Conservation (phyloP, 92 coral and sea anemone species). For the Epizoanthus rinbou region DNA sequence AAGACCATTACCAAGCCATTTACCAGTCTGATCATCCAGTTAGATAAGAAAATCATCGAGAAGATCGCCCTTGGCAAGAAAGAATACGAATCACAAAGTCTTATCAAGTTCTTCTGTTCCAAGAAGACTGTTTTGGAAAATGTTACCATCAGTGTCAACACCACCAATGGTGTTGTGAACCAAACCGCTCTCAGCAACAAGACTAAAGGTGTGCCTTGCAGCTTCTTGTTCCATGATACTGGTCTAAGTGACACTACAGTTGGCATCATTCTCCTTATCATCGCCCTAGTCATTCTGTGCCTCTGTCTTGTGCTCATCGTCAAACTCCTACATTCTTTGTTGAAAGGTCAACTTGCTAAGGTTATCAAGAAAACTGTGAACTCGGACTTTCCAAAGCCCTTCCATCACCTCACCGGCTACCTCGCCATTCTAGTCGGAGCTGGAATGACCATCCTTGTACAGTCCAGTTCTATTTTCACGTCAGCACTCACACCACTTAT, state of each 20-base stretch:
- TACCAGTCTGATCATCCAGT: slow-evolving; percentile 57
- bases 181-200: too few species aligned
- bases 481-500: background rate
- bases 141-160: slow-evolving; percentile 31
- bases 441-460: slow-evolving; percentile 86
- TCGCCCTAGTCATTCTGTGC: slow-evolving; percentile 70
- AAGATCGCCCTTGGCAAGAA: slow-evolving; percentile 63
- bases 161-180: slow-evolving; percentile 1
- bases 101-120: too few species aligned
- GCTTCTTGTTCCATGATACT: slow-evolving; percentile 69
- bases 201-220: slow-evolving; percentile 30
- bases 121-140: slow-evolving; percentile 4
- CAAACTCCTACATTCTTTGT: slow-evolving; percentile 80
- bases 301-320: slow-evolving; percentile 76
- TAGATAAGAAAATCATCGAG: slow-evolving; percentile 71
- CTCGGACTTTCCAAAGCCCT: slow-evolving; percentile 91
- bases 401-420: slow-evolving; percentile 86
- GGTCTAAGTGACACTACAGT: slow-evolving; percentile 74
- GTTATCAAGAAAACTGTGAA: slow-evolving; percentile 84
- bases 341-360: slow-evolving; percentile 81
- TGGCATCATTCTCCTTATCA: slow-evolving; percentile 70
- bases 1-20: too few species aligned
- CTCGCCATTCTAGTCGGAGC: slow-evolving; percentile 90
- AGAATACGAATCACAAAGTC: too few species aligned
- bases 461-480: too few species aligned